A percentile compares a stretch with the other conserved stretches of the same genome.
These are phyloP conservation scores for Ceratotherium simum DNA, from an alignment of 2,113 vertebrate species.

Conservation along the genomic window DNA sequence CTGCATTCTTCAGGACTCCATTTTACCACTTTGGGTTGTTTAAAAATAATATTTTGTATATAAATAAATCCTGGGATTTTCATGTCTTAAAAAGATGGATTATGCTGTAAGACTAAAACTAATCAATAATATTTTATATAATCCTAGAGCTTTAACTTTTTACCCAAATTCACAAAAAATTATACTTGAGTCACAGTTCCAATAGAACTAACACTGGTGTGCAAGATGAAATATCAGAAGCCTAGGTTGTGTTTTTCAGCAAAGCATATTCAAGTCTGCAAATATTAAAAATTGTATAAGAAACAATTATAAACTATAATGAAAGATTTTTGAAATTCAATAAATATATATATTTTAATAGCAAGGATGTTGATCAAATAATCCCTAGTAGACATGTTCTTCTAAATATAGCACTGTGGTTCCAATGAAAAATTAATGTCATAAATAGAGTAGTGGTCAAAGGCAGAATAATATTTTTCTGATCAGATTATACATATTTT, in stretches of 20 bases:
- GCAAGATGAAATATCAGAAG: not conserved
- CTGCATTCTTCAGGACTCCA: not conserved
- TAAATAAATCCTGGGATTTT: not conserved
- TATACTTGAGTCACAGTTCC: not conserved
- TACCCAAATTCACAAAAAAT: not conserved
- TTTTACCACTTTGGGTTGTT: not conserved
- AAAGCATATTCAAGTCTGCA: not conserved
- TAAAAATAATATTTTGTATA: not conserved
- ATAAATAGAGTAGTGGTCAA: not conserved
- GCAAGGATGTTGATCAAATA: not conserved
- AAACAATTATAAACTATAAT: not conserved
- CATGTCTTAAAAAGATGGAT: not conserved
- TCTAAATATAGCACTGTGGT: not conserved
- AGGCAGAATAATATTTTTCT: not conserved
- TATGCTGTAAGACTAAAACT: not conserved
- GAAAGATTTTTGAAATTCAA: not conserved
- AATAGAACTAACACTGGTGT: not conserved
- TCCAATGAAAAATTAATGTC: slow-evolving; percentile 35
- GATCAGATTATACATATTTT: not conserved
- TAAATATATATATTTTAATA: not conserved
- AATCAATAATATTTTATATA: not conserved
- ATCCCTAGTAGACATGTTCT: not conserved
- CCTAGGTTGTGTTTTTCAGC: not conserved
- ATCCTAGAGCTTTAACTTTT: not conserved
- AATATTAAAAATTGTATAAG: not conserved